A percentile compares a stretch with the other conserved stretches of the same genome.
Conservation (phyloP, 2,113 vertebrate species). For the Cromileptes altivelis region DNA sequence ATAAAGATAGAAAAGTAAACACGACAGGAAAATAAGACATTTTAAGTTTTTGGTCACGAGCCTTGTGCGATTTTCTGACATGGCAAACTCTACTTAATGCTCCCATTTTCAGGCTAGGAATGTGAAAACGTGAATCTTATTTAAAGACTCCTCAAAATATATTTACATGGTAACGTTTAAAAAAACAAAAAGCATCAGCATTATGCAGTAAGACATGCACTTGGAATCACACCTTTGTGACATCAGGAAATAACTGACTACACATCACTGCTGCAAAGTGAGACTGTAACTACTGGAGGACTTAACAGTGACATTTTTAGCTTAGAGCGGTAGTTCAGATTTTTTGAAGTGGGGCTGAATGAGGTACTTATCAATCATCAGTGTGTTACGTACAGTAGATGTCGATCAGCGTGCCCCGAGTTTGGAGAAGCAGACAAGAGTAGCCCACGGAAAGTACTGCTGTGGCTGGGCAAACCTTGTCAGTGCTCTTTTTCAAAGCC, state of each 20-base stretch:
- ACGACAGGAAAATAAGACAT: conserved; percentile 3
- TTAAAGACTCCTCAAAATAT: not conserved
- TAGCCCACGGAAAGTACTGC: no score
- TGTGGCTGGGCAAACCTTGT: no score
- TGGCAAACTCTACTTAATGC: not conserved
- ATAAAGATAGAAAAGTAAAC: conserved; percentile 17
- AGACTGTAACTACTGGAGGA: not conserved
- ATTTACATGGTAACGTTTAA: not conserved
- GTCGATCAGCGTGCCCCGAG: no score
- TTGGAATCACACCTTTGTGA: not conserved
- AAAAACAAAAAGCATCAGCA: not conserved
- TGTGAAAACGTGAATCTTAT: not conserved
- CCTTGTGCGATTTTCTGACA: conserved; percentile 30
- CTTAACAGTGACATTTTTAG: not conserved
- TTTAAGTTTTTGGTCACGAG: conserved; percentile 53
- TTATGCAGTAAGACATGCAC: not conserved
- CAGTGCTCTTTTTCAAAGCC: no score
- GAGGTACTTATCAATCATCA: not conserved
- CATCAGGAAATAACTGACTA: not conserved
- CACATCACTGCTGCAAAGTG: not conserved
- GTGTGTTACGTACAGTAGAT: no score
- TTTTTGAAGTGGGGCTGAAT: not conserved
- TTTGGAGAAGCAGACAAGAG: no score
- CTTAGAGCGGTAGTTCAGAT: no score
- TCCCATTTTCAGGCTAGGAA: not conserved